These are phyloP conservation scores for Hermodice carunculata DNA, from an alignment of 2,888 invertebrate genomes.

Conservation along the genomic window DNA sequence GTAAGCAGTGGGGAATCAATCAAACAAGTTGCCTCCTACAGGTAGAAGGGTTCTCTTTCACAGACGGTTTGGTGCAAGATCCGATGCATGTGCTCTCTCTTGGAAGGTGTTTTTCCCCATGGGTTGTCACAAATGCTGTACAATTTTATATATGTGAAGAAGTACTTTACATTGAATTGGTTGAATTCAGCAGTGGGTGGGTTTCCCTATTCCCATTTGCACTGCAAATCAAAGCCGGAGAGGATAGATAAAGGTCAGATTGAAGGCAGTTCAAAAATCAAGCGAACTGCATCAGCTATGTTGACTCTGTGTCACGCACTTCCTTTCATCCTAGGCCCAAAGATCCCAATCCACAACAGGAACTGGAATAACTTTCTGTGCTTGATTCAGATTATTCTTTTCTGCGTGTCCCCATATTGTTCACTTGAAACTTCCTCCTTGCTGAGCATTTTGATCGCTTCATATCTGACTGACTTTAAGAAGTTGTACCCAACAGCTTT, in stretches of 20 bases:
- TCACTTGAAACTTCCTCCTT: background rate
- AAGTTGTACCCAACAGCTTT: constrained; percentile 22
- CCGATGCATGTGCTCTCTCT: constrained; percentile 4
- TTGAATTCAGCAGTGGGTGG: background rate
- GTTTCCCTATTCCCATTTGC: background rate
- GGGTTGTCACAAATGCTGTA: background rate
- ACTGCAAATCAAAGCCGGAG: background rate
- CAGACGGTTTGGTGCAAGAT: background rate
- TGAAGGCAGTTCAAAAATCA: background rate
- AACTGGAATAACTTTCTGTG: constrained; percentile 24
- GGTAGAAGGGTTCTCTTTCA: background rate
- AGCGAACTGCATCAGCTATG: background rate
- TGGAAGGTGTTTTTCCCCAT: background rate
- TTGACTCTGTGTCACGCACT: background rate
- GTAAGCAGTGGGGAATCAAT: constrained; percentile 14
- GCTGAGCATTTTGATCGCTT: background rate
- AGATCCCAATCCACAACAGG: too few species aligned
- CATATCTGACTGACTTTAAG: constrained; percentile 5
- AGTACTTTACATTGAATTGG: background rate
- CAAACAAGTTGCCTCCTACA: background rate
- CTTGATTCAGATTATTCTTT: constrained; percentile 19
- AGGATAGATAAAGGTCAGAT: background rate
- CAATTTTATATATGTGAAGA: background rate
- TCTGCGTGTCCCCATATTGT: constrained; percentile 9
- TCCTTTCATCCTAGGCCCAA: background rate